Evolutionary conservation across 1,140 invertebrate genomes (phyloP), one percentile per base, ranked within the genome.

Genomic region (Drosophila quadrilineata): DNA sequence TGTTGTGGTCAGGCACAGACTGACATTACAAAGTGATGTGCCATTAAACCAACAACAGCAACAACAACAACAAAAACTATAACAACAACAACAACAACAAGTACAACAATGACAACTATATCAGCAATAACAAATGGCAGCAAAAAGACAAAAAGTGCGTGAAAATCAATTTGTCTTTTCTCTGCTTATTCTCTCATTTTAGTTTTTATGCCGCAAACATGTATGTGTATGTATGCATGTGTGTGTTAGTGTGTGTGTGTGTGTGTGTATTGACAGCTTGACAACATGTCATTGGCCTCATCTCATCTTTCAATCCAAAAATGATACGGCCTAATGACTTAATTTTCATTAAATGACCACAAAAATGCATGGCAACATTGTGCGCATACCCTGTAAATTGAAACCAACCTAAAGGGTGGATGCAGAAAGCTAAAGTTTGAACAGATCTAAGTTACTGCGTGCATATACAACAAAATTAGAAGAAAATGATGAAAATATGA

Each of bases 91-190:
- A 28, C 56, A 43, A 41, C 8, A 10, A 12, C 49, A 53, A 35
- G 14, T 9, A 12, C 31, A 53, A 41, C 12, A 38, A 28, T 1
- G 17, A 38, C 9, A 31, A 10, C 33, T 49, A 49, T 14, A 58
- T 26, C 1, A 33, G 14, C 26, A 24, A 52, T 46, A 46, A 41
- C 57, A 53, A 58, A 57, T 57, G 31, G 53, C 48, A 12, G 22
- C 38, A 45, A 65, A 41, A 65, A 53, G 54, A 62, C 49, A 67
- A 67, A 67, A 67, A 62, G 41, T 67, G 64, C 41, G 64, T 67
- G 41, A 67, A 54, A 67, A 62, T 62, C 64, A 67, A 67, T 62
- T 67, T 67, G 57, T 67, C 64, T 67, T 62, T 67, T 67, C 48
- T 67, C 64, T 67, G 54, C 54, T 52, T 59, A 52, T 43, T n/a